A percentile compares a stretch with the other conserved stretches of the same genome.
Evolutionary conservation across 2,797 vertebrate genomes (phyloP).

Genomic region (Kryptopterus vitreolus): DNA sequence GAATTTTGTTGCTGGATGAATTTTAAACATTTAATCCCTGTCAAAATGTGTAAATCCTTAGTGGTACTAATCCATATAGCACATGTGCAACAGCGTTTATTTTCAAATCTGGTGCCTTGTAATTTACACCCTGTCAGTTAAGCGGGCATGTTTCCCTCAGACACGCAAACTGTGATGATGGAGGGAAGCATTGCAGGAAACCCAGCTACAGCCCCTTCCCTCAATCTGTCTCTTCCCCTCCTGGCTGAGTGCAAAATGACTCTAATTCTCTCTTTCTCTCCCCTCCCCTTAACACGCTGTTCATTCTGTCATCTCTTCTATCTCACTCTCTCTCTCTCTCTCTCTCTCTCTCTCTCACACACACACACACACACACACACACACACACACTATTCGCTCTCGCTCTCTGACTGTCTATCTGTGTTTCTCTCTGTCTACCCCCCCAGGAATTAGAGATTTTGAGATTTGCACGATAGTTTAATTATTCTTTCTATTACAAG

Average conservation of each 20-base stretch:
- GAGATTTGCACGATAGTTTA: conserved; percentile 68
- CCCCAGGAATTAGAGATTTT: conserved; percentile 61
- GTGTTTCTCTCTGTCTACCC: background rate
- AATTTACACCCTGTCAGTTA: conserved; percentile 54
- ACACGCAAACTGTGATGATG: conserved; percentile 50
- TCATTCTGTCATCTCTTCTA: background rate
- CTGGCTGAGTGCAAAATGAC: conserved; percentile 9
- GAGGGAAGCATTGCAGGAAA: conserved; percentile 27
- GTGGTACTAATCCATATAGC: conserved; percentile 45
- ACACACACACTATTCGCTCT: background rate
- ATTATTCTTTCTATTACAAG: conserved; percentile 66
- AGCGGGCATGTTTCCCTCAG: conserved; percentile 53
- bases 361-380: too few species aligned
- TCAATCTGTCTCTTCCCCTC: conserved; percentile 35
- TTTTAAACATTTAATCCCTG: conserved; percentile 38
- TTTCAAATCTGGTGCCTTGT: conserved; percentile 45
- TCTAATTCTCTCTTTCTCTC: background rate
- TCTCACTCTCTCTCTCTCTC: background rate
- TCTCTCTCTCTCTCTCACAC: background rate
- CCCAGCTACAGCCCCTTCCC: conserved; percentile 26
- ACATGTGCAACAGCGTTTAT: conserved; percentile 45
- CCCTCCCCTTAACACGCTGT: rapidly evolving
- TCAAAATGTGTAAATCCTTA: conserved; percentile 48
- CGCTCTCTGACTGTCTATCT: background rate
- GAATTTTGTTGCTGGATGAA: conserved; percentile 12